Base-by-base conservation (phyloP, 2,888 invertebrate genomes). In the Lycia hirtaria region DNA sequence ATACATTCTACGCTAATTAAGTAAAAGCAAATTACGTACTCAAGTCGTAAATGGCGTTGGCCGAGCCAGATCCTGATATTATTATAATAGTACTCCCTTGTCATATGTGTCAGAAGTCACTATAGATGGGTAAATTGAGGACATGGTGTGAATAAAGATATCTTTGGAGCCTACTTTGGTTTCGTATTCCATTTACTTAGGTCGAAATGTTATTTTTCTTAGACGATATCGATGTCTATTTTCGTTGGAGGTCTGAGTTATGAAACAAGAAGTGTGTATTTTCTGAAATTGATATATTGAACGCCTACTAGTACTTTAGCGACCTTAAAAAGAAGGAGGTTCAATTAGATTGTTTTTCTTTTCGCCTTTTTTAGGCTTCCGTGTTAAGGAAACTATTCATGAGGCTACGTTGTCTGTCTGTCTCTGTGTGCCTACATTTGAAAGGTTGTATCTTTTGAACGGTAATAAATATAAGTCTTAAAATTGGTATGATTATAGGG, bases 171-270 rank as follows among this genome's bases (percentile, higher is more conserved):
- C 22, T n/a, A 47, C 35, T 49, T 37, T 32, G 20, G 53, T 45
- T 53, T 45, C 38, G 20, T 30, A 17, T 53, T 32, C 17, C 43
- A 43, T 28, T 49, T 28, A 37, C 52, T 51, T 24, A 10, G 15
- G 32, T 41, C 40, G 20, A 28, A 26, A 26, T 43, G 43, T 28
- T 49, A 55, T 49, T 33, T 55, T 55, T 40, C 17, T 37, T 14
- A 19, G 17, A 33, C n/a, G 10, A 32, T 44, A 32, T 30, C 30
- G 45, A 32, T 33, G 22, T 22, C 33, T 22, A 20, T 33, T 45
- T 30, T 45, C 12, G 22, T 9, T 15, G 0, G 14, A 22, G n/a
- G 38, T 14, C 15, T 10, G 22, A 4, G 22, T 32, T 33, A 45
- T 33, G 33, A 33, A 45, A 45, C 28, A 43, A 17, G 28, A 43